A percentile compares a stretch with the other conserved stretches of the same genome.
Conservation (phyloP, 2,888 invertebrate genomes). For the Leptinotarsa juncta region DNA sequence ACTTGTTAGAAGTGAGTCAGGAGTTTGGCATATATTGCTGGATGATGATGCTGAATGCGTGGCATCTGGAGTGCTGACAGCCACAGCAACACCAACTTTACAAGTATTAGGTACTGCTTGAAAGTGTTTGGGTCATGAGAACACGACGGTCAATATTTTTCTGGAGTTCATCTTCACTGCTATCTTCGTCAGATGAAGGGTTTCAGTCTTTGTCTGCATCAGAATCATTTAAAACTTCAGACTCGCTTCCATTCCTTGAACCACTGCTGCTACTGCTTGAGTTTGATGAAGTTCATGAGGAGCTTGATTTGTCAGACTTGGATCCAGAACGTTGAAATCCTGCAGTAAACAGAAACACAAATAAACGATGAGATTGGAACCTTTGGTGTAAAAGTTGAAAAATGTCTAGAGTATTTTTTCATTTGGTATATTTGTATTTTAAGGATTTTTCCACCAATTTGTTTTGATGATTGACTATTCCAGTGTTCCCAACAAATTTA, state of each 20-base stretch:
- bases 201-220: constrained; percentile 2
- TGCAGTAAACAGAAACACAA: too few species aligned
- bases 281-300: not conserved
- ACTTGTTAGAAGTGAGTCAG: not conserved
- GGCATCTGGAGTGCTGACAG: not conserved
- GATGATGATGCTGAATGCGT: not conserved
- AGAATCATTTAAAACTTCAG: not conserved
- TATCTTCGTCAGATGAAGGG: not conserved
- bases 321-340: not conserved
- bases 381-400: too few species aligned
- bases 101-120: not conserved
- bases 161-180: constrained; percentile 8
- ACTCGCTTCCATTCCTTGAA: not conserved
- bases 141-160: constrained; percentile 1
- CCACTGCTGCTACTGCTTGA: not conserved
- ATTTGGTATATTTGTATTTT: not conserved
- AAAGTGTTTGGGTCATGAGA: not conserved
- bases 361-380: too few species aligned
- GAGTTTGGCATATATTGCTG: too few species aligned
- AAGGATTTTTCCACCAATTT: not conserved
- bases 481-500: not conserved
- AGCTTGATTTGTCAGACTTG: not conserved
- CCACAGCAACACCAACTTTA: not conserved
- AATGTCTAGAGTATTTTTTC: not conserved
- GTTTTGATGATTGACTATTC: not conserved